These are phyloP conservation scores for Mechanitis mazaeus DNA, from an alignment of 2,888 invertebrate species.

Conservation along the genomic window DNA sequence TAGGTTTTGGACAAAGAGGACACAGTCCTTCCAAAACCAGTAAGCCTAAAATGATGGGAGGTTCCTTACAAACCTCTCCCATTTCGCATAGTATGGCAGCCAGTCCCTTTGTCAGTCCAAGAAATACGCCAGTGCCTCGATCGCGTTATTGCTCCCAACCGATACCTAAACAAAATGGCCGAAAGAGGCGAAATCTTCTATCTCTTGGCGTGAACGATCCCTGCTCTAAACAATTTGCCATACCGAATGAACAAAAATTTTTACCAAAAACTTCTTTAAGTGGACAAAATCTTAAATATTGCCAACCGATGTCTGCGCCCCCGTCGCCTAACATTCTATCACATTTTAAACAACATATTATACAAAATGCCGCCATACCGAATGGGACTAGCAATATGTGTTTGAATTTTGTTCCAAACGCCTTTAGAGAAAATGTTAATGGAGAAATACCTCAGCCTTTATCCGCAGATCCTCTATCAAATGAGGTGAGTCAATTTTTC, in stretches of 20 bases:
- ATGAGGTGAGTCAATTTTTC: slow-evolving; percentile 80
- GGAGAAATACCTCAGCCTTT: slow-evolving; percentile 57
- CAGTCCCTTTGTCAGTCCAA: slow-evolving; percentile 89
- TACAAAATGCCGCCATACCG: slow-evolving; percentile 59
- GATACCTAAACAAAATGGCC: slow-evolving; percentile 61
- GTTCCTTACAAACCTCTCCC: slow-evolving; percentile 68
- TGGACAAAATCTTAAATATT: slow-evolving; percentile 55
- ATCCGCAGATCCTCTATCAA: slow-evolving; percentile 71
- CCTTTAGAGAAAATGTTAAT: slow-evolving; percentile 65
- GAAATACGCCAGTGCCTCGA: slow-evolving; percentile 84
- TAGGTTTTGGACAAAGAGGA: slow-evolving; percentile 56
- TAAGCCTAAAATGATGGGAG: slow-evolving; percentile 57
- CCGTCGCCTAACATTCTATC: slow-evolving; percentile 79
- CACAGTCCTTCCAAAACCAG: slow-evolving; percentile 60
- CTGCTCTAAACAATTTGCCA: slow-evolving; percentile 59
- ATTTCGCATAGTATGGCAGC: slow-evolving; percentile 80
- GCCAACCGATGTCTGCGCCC: slow-evolving; percentile 80
- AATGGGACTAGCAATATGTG: slow-evolving; percentile 66
- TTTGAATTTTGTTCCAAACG: slow-evolving; percentile 63
- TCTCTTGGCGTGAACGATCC: slow-evolving; percentile 53
- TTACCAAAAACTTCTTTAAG: slow-evolving; percentile 49
- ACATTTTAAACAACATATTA: slow-evolving; percentile 70
- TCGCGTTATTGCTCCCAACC: slow-evolving; percentile 77
- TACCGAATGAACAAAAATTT: slow-evolving; percentile 67
- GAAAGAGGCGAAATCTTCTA: slow-evolving; percentile 57